Percentiles rank a stretch among this genome's conserved stretches.
These are phyloP conservation scores for Aepyceros melampus DNA, from an alignment of 2,113 vertebrate species.

Conservation along the genomic window DNA sequence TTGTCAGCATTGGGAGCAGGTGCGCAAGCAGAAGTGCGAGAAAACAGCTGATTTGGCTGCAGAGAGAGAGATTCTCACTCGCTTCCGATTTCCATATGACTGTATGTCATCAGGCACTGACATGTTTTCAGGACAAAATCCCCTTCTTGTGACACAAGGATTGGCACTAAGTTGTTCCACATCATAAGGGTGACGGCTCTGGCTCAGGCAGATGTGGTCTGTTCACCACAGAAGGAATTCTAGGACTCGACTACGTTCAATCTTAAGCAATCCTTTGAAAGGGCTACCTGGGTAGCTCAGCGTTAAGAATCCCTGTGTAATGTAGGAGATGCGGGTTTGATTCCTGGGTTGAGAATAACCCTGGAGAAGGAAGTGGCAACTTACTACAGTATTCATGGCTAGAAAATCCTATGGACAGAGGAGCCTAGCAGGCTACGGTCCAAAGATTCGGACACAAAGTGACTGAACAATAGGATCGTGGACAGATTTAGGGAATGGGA, in stretches of 20 bases:
- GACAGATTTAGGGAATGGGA: background rate
- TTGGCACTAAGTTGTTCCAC: background rate
- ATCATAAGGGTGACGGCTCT: accelerated
- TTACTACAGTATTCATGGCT: background rate
- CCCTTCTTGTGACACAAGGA: background rate
- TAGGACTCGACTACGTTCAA: accelerated
- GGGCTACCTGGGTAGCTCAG: background rate
- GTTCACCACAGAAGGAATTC: background rate
- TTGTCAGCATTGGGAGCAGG: background rate
- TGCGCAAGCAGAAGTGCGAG: background rate
- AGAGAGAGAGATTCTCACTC: background rate
- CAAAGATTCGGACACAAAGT: background rate
- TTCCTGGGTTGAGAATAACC: background rate
- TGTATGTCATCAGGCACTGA: background rate
- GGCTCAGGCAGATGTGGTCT: background rate
- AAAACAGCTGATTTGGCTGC: background rate
- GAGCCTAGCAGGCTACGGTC: background rate
- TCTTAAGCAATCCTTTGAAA: background rate
- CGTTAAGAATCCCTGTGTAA: background rate
- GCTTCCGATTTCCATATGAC: constrained; percentile 33
- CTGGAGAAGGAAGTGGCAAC: background rate
- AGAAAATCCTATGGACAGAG: background rate
- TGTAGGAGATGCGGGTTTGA: background rate
- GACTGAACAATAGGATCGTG: background rate
- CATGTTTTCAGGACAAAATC: background rate